These are phyloP conservation scores for Ptychochromis oligacanthus DNA, from an alignment of 2,113 vertebrate genomes.

Conservation along the genomic window DNA sequence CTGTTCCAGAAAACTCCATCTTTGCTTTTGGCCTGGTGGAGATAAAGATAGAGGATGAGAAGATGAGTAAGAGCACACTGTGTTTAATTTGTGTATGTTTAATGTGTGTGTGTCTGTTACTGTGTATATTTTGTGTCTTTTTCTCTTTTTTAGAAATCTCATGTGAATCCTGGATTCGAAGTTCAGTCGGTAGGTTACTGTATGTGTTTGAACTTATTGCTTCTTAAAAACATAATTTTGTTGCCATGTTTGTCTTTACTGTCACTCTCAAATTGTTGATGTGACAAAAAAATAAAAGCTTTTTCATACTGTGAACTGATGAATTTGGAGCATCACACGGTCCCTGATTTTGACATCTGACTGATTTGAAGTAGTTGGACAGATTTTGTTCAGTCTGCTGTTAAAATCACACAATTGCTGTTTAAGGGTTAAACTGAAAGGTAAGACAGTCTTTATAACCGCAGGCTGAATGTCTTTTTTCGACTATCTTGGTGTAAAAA, in stretches of 20 bases:
- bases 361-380: no score
- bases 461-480: no score
- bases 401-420: no score
- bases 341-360: no score
- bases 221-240: no score
- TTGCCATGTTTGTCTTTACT: neutral
- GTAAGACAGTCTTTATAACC: no score
- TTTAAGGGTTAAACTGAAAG: no score
- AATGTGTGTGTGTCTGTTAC: neutral
- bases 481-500: no score
- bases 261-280: neutral
- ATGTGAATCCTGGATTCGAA: neutral
- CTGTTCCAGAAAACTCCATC: neutral
- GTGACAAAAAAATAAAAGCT: no score
- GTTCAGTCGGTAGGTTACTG: neutral
- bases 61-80: neutral
- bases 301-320: no score
- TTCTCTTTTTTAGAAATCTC: neutral
- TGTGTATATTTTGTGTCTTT: neutral
- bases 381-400: no score
- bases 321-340: no score
- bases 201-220: neutral
- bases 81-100: neutral
- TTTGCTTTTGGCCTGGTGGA: slow-evolving; percentile 3
- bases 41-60: neutral